Evolutionary conservation across 2,888 invertebrate genomes (phyloP), one percentile per base, ranked within the genome.

Genomic region (Shargacucullia verbasci): DNA sequence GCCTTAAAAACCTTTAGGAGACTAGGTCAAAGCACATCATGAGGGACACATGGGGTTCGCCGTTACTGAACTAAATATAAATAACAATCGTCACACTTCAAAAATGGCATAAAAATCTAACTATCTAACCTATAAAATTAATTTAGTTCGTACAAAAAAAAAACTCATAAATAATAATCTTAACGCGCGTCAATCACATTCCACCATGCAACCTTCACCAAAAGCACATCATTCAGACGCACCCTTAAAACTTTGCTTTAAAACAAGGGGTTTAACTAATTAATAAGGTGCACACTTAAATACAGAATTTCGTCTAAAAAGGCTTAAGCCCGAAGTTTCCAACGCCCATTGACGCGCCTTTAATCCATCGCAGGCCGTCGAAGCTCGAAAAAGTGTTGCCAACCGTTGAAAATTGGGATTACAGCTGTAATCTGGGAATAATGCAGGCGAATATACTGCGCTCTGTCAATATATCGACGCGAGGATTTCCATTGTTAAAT

Each of bases 231-330:
- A 75, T 73, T 29, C 69, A 78, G 73, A 70, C 79, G 73, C 71
- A 67, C 79, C 74, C 73, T 76, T 70, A 70, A 80, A 85, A 84
- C 80, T 87, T 82, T 76, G 68, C 80, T 82, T 83, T 71, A 84
- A 83, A 82, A 77, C 81, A 76, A 69, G 57, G 73, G 72, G 72
- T 78, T 86, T 85, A 84, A 88, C 90, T 90, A 91, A 90, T 91
- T 91, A 91, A 87, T 88, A 87, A 91, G 86, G 86, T 85, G 83
- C 79, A 84, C 84, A 88, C 85, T 88, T 84, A 86, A 86, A 72
- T 83, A 83, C 74, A 73, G 81, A 82, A 80, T 79, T 59, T 73
- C 70, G 69, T 78, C 79, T 79, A 79, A 84, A n/a, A 91, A 89
- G 87, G 86, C 82, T 90, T 89, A 86, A 84, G 80, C 83, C 73